A percentile compares a stretch with the other conserved stretches of the same genome.
Evolutionary conservation across 1,140 invertebrate species (phyloP).

Genomic region (Rhyzopertha dominica): DNA sequence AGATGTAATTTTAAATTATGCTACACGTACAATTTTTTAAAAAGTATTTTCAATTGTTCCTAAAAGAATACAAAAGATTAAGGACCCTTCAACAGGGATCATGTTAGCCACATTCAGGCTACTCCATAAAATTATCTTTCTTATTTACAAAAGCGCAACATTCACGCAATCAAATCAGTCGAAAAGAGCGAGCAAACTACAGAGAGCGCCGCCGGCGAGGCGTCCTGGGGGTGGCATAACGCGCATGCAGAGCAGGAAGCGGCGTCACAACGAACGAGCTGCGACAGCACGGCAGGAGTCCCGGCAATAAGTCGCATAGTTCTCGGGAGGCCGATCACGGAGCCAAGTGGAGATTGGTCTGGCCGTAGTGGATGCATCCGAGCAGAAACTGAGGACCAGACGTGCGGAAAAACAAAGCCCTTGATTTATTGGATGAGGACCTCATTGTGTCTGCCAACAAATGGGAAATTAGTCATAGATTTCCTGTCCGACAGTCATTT

Average conservation of each 20-base stretch:
- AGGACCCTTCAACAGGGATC: too few species aligned
- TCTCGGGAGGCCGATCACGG: conserved; percentile 34
- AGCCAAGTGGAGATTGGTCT: conserved; percentile 28
- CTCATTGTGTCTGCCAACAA: conserved; percentile 22
- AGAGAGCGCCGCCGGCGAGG: conserved; percentile 10
- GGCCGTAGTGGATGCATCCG: conserved; percentile 22
- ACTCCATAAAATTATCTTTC: too few species aligned
- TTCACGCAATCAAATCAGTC: conserved; percentile 16
- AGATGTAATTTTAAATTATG: too few species aligned
- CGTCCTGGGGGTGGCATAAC: conserved; percentile 12
- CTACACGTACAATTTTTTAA: too few species aligned
- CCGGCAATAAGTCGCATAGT: conserved; percentile 24
- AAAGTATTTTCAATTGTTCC: too few species aligned
- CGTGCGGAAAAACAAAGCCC: conserved; percentile 37
- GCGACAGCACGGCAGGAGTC: conserved; percentile 7
- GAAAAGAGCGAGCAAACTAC: conserved; percentile 4
- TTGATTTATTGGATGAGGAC: conserved; percentile 34
- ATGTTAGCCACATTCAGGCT: too few species aligned
- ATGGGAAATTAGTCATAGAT: too few species aligned
- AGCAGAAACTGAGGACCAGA: conserved; percentile 30
- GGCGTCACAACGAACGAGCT: conserved; percentile 10
- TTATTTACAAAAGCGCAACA: too few species aligned
- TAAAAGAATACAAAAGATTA: too few species aligned
- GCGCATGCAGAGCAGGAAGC: conserved; percentile 14
- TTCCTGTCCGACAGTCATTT: too few species aligned